Base-by-base conservation (phyloP, 2,797 vertebrate genomes). In the Pseudopleuronectes americanus region DNA sequence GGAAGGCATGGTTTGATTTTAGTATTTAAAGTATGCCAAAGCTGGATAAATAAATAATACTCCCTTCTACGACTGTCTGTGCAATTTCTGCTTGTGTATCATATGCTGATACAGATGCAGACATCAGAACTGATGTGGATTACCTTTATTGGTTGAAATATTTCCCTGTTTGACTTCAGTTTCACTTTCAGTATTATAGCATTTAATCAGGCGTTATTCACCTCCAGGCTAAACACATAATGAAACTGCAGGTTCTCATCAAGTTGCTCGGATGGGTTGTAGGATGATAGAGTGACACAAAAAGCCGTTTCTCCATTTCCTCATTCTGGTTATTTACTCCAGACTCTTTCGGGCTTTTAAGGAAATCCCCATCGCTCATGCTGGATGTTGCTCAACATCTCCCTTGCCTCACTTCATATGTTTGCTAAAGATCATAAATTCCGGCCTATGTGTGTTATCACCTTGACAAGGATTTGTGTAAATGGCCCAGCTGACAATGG, bases 401-500 rank as follows among this genome's bases (percentile, higher is more conserved):
- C 22, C 0, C 7, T 19, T 43, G 1, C 24, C 12, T 51, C 3
- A 43, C 26, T 36, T 52, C 8, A 22, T 21, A 16, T 43, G 5
- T 13, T 41, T 21, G 2, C 19, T 21, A 61, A 49, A 6, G 38
- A 67, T 57, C 9, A 22, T n/a, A 62, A 53, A 60, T 8, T 21
- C 31, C 9, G 24, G 14, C 51, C 48, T 49, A 36, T 56, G 63
- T 38, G 36, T 22, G 9, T 22, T 60, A 26, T 70, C 45, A 22
- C 21, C 49, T 6, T 9, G 41, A 54, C 9, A 0, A 6, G 54
- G 61, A 21, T 64, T 38, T 57, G 36, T 38, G 14, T 7, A 56
- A n/a, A 54, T 55, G 63, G 56, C 51, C 9, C 28, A 3, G 53
- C 26, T 41, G 56, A 83, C 85, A 76, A 55, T 74, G 77, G 61